Percentiles rank a stretch among this genome's conserved stretches.
Conservation (phyloP, 2,888 invertebrate species). For the Ceriagrion tenellum region DNA sequence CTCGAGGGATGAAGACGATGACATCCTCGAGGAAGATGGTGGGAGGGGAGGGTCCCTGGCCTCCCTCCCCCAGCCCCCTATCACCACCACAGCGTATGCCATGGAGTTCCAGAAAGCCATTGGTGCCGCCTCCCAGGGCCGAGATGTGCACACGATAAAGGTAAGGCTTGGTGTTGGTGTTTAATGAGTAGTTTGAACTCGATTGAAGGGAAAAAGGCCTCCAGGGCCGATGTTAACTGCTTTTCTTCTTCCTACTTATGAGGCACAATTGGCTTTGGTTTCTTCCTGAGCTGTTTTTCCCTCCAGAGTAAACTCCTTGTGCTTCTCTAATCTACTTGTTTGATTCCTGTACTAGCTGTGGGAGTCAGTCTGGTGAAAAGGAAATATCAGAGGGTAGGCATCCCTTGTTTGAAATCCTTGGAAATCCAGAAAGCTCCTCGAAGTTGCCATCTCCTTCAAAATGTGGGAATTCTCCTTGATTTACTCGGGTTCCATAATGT, state of each 20-base stretch:
- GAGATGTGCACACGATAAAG: constrained; percentile 81
- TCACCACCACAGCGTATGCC: constrained; percentile 80
- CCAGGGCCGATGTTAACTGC: neutral
- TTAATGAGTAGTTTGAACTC: neutral
- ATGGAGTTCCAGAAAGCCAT: constrained; percentile 81
- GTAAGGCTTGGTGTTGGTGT: constrained; percentile 73
- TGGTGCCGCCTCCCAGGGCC: constrained; percentile 81
- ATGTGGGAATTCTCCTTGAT: too few species aligned
- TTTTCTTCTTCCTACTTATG: neutral
- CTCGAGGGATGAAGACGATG: constrained; percentile 19
- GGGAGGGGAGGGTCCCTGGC: constrained; percentile 75
- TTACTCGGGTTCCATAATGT: too few species aligned
- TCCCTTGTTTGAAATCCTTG: too few species aligned
- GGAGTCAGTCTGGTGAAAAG: too few species aligned
- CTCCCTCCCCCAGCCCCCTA: constrained; percentile 77
- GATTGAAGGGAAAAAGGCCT: neutral
- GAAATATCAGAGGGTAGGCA: too few species aligned
- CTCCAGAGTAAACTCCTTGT: too few species aligned
- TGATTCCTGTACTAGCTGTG: too few species aligned
- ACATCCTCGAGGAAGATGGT: constrained; percentile 64
- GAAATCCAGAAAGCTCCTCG: too few species aligned
- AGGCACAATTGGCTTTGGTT: neutral
- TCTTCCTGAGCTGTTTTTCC: neutral
- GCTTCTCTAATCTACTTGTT: too few species aligned
- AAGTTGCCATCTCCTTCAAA: too few species aligned